These are phyloP conservation scores for Alexandromys fortis DNA, from an alignment of 2,113 vertebrate species.

Conservation along the genomic window DNA sequence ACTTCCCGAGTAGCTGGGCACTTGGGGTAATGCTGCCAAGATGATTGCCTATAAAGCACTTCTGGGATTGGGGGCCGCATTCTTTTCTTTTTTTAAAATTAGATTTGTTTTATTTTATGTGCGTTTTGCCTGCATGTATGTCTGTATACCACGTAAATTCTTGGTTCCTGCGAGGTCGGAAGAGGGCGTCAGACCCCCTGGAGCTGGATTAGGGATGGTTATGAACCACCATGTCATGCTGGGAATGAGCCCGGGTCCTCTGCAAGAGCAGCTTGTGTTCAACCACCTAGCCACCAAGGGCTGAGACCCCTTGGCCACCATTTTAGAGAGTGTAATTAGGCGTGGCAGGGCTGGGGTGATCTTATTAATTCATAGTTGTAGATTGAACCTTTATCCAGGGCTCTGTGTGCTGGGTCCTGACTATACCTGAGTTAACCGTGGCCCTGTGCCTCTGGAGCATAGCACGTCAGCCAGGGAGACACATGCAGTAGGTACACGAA, in stretches of 20 bases:
- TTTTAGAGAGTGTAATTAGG: not conserved
- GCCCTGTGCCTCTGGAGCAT: not conserved
- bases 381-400: not conserved
- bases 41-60: not conserved
- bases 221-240: not conserved
- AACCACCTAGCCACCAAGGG: not conserved
- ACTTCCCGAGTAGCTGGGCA: not conserved
- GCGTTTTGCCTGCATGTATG: not conserved
- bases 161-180: not conserved
- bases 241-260: not conserved
- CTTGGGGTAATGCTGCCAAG: not conserved
- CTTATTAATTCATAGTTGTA: not conserved
- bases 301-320: not conserved
- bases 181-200: not conserved
- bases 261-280: not conserved
- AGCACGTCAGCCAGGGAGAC: not conserved
- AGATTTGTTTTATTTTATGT: not conserved
- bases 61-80: not conserved
- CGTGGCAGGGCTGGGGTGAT: not conserved
- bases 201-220: too few relatives aligned
- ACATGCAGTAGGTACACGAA: not conserved
- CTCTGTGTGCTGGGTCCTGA: not conserved
- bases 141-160: not conserved
- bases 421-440: not conserved
- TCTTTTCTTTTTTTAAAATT: not conserved